Percentiles rank a stretch among this genome's conserved stretches.
Conservation (phyloP, 2,113 vertebrate species). For the Cephalopterus ornatus region DNA sequence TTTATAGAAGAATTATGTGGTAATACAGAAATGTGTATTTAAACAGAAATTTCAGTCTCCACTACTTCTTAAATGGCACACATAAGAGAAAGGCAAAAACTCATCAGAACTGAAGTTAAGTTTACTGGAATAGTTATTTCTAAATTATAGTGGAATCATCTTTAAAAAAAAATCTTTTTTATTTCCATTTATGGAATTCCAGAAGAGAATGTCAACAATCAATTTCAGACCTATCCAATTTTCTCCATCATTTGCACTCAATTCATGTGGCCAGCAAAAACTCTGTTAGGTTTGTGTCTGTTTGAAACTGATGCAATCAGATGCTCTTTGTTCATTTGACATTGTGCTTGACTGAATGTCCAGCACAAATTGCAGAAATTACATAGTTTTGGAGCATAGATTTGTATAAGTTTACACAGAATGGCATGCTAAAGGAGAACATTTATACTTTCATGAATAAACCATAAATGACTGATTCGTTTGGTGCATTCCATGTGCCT, state of each 20-base stretch:
- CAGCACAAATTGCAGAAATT: neutral
- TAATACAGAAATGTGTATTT: neutral
- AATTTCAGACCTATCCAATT: neutral
- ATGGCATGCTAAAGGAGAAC: neutral
- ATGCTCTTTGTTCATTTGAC: neutral
- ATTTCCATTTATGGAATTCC: neutral
- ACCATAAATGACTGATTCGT: neutral
- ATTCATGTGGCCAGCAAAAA: neutral
- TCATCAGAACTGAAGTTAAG: neutral
- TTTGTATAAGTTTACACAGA: neutral
- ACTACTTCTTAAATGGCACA: neutral
- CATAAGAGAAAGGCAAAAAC: neutral
- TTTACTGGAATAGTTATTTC: neutral
- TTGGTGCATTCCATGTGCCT: neutral
- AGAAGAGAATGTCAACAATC: neutral
- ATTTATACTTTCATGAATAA: neutral
- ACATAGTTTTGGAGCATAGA: neutral
- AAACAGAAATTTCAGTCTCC: neutral
- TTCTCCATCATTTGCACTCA: neutral
- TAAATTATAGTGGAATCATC: neutral
- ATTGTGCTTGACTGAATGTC: neutral
- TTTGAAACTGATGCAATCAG: neutral
- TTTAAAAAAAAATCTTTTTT: neutral
- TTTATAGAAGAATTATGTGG: neutral
- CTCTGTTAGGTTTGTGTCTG: neutral